These are phyloP conservation scores for Cataglyphis hispanica DNA, from an alignment of 1,140 invertebrate species.

Conservation along the genomic window DNA sequence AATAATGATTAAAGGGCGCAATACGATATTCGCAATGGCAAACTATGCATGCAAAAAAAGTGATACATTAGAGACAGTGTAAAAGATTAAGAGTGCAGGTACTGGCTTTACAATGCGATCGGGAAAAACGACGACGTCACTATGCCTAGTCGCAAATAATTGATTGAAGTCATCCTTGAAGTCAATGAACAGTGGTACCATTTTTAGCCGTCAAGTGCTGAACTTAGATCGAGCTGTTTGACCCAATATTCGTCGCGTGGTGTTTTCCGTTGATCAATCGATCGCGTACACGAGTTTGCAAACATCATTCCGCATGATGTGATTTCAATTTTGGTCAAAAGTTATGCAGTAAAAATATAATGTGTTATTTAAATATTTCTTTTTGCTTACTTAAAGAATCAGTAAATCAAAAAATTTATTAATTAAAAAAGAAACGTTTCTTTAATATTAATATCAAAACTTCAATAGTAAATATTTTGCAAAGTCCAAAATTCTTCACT, in stretches of 20 bases:
- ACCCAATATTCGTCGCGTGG: slow-evolving; percentile 45
- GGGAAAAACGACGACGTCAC: slow-evolving; percentile 16
- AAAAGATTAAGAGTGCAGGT: slow-evolving; percentile 43
- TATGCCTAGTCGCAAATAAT: slow-evolving; percentile 53
- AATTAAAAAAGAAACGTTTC: no score
- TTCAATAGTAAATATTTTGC: no score
- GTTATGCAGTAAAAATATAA: not conserved
- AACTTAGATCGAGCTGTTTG: slow-evolving; percentile 52
- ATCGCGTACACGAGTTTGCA: slow-evolving; percentile 11
- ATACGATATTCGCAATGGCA: slow-evolving; percentile 28
- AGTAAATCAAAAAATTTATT: no score
- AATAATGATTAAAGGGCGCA: slow-evolving; percentile 32
- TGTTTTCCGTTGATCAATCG: slow-evolving; percentile 42
- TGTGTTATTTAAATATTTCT: not conserved
- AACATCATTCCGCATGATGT: slow-evolving; percentile 10
- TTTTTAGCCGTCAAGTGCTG: slow-evolving; percentile 44
- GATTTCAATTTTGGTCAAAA: not conserved
- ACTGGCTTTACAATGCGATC: slow-evolving; percentile 8
- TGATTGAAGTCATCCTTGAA: slow-evolving; percentile 51
- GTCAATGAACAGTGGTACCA: slow-evolving; percentile 50
- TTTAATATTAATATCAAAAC: no score
- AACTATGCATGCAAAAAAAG: slow-evolving; percentile 28
- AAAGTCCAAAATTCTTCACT: no score
- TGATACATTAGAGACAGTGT: slow-evolving; percentile 39
- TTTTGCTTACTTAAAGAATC: not conserved